Evolutionary conservation across 1,140 invertebrate genomes (phyloP), one percentile per base, ranked within the genome.

Genomic region (Solen grandis): DNA sequence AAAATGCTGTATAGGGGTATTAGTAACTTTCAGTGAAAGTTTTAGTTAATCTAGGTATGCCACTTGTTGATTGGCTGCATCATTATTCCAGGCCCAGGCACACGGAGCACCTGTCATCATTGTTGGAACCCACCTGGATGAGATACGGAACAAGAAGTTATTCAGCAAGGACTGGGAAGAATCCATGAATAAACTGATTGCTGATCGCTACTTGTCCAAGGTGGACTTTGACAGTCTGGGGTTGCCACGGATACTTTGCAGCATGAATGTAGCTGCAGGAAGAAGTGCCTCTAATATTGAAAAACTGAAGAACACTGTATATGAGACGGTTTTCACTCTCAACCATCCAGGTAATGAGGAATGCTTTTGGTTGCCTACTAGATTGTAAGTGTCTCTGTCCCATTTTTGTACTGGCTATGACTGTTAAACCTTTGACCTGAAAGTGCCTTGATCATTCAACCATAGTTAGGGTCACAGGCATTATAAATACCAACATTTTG

Each of bases 171-270:
- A 96, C 62, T 93, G 99, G 68, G 98, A 99, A 89, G 96, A 97
- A 66, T 81, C 82, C 5, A 85, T 91, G 88, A 86, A 72, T 19
- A 55, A 81, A 65, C 33, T 86, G 55, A 87, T 89, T 35, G 25
- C 83, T 4, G 85, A 88, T 25, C 77, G 96, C 80, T 99, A 99
- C 85, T 97, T 99, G 77, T 97, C 96, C 59, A 95, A 98, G 3
- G 95, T 97, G 0, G 98, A 99, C 92, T 97, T 98, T 0, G 98
- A 99, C 89, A 99, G 99, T 92, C 95, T 96, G 87, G 98, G 98
- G 0, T 91, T 99, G 19, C 99, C 99, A 0, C 94, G 97, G 60
- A 97, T 99, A 0, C 94, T 99, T 80, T 97, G 98, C 88, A 97
- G 97, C 0, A 96, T 99, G 29, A 98, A 99, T 94, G 95, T 99